Evolutionary conservation across 2,113 vertebrate species (phyloP).

Genomic region (Choloepus hoffmanni): DNA sequence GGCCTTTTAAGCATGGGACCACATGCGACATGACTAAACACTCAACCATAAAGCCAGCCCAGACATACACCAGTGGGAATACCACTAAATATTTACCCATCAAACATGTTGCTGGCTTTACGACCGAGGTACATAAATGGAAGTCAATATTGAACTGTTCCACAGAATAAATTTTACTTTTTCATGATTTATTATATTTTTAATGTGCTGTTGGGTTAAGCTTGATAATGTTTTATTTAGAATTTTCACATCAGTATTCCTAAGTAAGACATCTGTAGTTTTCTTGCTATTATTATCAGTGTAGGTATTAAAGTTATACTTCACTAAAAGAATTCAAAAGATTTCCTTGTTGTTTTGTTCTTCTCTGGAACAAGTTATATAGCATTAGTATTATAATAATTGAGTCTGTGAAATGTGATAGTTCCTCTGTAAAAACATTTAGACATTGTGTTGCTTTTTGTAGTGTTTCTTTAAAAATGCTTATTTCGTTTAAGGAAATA

Average conservation of each 20-base stretch:
- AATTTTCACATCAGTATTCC: background rate
- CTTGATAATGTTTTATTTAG: background rate
- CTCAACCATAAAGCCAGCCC: too few species aligned
- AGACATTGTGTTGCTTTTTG: background rate
- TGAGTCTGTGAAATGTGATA: background rate
- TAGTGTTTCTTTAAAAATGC: background rate
- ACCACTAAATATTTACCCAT: background rate
- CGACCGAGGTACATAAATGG: background rate
- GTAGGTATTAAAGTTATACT: slow-evolving; percentile 9
- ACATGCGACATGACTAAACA: background rate
- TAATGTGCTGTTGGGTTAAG: background rate
- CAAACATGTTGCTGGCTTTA: background rate
- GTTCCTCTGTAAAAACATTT: background rate
- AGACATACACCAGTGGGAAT: background rate
- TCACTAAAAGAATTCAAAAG: background rate
- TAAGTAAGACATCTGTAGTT: background rate
- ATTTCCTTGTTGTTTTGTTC: background rate
- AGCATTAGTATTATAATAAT: background rate
- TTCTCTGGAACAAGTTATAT: background rate
- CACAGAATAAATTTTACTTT: background rate
- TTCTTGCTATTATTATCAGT: background rate
- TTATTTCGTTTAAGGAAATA: background rate
- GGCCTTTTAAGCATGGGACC: background rate
- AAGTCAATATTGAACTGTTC: background rate
- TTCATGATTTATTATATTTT: background rate